Conservation (phyloP, 1,140 invertebrate species). For the roundworm (Caenorhabditis elegans) region DNA sequence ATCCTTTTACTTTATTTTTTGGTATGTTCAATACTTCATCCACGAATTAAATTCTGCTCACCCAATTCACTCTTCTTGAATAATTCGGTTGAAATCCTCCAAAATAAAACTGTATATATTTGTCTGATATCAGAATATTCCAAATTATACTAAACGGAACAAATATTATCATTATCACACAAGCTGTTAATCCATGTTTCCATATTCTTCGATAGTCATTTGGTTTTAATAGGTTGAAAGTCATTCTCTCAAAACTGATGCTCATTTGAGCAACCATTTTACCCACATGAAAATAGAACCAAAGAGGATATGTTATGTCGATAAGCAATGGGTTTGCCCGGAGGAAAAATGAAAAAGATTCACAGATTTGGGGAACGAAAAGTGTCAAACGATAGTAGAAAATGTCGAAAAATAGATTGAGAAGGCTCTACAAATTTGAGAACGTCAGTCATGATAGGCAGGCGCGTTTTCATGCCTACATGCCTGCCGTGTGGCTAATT, state of each 20-base stretch:
- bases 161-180: background rate
- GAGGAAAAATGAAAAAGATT: background rate
- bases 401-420: background rate
- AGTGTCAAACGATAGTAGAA: background rate
- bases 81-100: slow-evolving; percentile 7
- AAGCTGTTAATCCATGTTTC: background rate
- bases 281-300: background rate
- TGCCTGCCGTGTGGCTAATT: too few relatives aligned
- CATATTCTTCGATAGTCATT: background rate
- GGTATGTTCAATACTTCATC: too few relatives aligned
- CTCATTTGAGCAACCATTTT: background rate
- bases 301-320: background rate
- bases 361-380: background rate
- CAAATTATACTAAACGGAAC: background rate
- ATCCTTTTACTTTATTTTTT: too few relatives aligned
- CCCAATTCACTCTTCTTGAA: background rate
- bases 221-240: background rate
- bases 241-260: background rate
- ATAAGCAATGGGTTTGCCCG: background rate
- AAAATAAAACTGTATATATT: background rate
- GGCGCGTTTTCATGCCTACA: too few relatives aligned
- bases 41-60: background rate
- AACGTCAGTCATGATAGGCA: too few relatives aligned
- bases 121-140: background rate
- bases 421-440: background rate